These are phyloP conservation scores for Halictus quadricinctus DNA, from an alignment of 2,888 invertebrate genomes.

Conservation along the genomic window DNA sequence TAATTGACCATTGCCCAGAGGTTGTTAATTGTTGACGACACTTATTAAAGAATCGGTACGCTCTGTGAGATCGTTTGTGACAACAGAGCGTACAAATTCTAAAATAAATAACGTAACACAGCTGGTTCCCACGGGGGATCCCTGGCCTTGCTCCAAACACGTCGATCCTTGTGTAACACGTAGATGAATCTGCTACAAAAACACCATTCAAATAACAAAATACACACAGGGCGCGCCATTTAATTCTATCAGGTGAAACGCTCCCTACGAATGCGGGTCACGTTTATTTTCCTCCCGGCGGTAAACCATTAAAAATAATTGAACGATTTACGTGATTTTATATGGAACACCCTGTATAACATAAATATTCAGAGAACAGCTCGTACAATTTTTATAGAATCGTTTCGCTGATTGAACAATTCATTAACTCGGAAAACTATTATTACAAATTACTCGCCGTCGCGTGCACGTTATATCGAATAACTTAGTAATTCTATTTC, in stretches of 20 bases:
- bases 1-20: conserved; percentile 5
- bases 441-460: no score
- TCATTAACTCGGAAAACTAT: neutral
- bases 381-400: neutral
- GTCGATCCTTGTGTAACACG: conserved; percentile 7
- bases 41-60: conserved; percentile 84
- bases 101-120: conserved; percentile 82
- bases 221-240: conserved; percentile 6
- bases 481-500: no score
- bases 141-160: neutral
- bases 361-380: neutral
- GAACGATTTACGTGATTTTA: neutral
- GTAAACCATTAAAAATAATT: conserved; percentile 8
- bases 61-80: conserved; percentile 83
- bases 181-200: conserved; percentile 7
- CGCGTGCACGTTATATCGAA: no score
- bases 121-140: conserved; percentile 13
- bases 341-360: neutral
- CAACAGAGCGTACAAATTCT: conserved; percentile 85
- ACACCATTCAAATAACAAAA: conserved; percentile 11
- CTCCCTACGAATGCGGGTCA: neutral
- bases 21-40: conserved; percentile 77
- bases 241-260: conserved; percentile 6
- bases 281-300: neutral
- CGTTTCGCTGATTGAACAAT: neutral